A percentile compares a stretch with the other conserved stretches of the same genome.
Conservation (phyloP, 2,888 invertebrate species). For the Spialia ferax region DNA sequence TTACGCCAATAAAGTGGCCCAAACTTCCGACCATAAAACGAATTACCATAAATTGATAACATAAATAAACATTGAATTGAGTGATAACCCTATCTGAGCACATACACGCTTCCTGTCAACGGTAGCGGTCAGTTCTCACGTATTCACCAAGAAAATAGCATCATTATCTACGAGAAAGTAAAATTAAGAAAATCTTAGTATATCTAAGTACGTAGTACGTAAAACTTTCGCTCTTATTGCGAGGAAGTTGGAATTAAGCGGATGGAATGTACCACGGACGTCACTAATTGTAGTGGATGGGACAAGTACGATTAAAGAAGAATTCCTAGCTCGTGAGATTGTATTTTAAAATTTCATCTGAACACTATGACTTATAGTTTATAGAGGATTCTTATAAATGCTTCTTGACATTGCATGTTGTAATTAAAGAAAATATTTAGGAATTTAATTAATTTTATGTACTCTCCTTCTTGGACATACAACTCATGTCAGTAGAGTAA, state of each 20-base stretch:
- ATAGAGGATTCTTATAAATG: no score
- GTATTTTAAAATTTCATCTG: no score
- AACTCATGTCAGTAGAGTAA: no score
- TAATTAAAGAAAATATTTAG: no score
- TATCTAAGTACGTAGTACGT: slow-evolving; percentile 19
- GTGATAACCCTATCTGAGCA: slow-evolving; percentile 35
- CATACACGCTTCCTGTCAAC: slow-evolving; percentile 37
- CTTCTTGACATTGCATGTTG: no score
- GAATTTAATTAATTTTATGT: no score
- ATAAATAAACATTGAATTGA: slow-evolving; percentile 32
- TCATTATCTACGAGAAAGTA: slow-evolving; percentile 45
- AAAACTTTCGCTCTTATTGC: slow-evolving; percentile 45
- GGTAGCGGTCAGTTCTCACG: slow-evolving; percentile 45
- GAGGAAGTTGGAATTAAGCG: slow-evolving; percentile 22
- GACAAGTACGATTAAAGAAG: background rate
- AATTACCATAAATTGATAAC: slow-evolving; percentile 35
- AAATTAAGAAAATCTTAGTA: slow-evolving; percentile 32
- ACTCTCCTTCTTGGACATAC: no score
- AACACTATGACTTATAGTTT: no score
- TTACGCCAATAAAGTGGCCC: background rate
- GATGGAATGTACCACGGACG: background rate
- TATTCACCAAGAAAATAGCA: slow-evolving; percentile 38
- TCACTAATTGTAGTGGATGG: background rate
- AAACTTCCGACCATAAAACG: slow-evolving; percentile 30
- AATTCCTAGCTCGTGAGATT: no score